Base-by-base conservation (phyloP, 2,113 vertebrate species). In the Tilapia sparmanii region DNA sequence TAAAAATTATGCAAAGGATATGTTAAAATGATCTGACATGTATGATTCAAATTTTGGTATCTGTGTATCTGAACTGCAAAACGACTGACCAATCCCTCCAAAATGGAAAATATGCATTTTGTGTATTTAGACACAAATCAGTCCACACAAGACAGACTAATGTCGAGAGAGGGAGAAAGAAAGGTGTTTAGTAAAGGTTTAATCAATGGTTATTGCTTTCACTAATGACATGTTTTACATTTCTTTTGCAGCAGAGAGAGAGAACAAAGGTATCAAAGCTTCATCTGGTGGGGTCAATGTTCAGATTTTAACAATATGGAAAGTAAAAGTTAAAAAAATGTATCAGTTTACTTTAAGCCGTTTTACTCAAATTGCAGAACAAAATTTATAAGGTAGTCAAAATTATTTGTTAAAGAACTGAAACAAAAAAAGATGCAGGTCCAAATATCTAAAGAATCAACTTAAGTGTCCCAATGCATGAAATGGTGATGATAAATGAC, bases 51-150 rank as follows among this genome's bases (percentile, higher is more conserved):
- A 71, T 42, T 42, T 71, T 40, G n/a, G 35, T 71, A 3, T 42
- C 35, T 71, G 33, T 68, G 19, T 15, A 24, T 42, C n/a, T 42
- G 8, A 42, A 5, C 11, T 40, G 63, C 7, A 22, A 68, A 68
- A 71, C 0, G 1, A 24, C 66, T 15, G 0, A 0, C 66, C 38
- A 71, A 42, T 71, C 0, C n/a, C 66, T 40, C n/a, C 66, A 24
- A 42, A 66, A 24, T 42, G 35, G 2, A 71, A 71, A 71, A 42
- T 71, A 68, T 42, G n/a, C 66, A 42, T 0, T 68, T 68, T 68
- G 11, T 68, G 0, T 38, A 68, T 2, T 22, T 40, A 38, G 63
- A 68, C 63, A 38, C 1, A 0, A 68, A 40, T 68, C 33, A 68
- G 35, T 40, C 11, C 19, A 38, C 19, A 66, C 19, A 11, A 66